Base-by-base conservation (phyloP, 2,888 invertebrate species). In the Megaustenia siamemsis region DNA sequence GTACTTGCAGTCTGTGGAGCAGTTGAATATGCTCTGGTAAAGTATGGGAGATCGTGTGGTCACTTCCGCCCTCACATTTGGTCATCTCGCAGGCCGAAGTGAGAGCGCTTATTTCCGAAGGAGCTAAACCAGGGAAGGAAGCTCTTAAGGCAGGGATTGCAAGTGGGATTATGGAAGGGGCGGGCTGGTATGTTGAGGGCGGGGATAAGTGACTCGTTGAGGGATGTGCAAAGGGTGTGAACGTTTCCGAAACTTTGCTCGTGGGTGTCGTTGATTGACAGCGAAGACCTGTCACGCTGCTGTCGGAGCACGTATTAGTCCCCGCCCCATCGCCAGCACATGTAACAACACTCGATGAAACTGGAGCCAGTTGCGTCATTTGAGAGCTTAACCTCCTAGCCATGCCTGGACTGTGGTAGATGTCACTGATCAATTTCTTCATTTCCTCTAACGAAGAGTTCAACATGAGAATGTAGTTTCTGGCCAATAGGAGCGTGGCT, bases 391-490 rank as follows among this genome's bases (percentile, higher is more conserved):
- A 5, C 2, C 40, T 43, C n/a, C 15, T 82, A n/a, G 45, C n/a
- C n/a, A 63, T 32, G 8, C 38, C 5, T 32, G 38, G 69, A 24
- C 45, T 32, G 69, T 73, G 90, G 83, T 93, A 93, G n/a, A 92
- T 90, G 60, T 93, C 92, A 86, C 92, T 92, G 10, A 93, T 92
- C 82, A 93, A 88, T 80, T 93, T 93, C 88, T 93, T 93, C 93
- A 93, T 93, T 86, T 93, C 94, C 12, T 93, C 94, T 75, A 94
- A 87, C 0, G 93, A 93, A 75, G 89, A 92, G 85, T 89, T 92
- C 69, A 94, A 88, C 93, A 93, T 93, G 32, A 93, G 87, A 75
- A 94, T 94, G 86, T 94, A 94, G 90, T 94, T 94, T 87, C 92
- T 93, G 24, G 94, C 94, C 32, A 94, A 87, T 12, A 94, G 87